Percentiles rank a stretch among this genome's conserved stretches.
These are phyloP conservation scores for Eudemis profundana DNA, from an alignment of 2,888 invertebrate species.

Conservation along the genomic window DNA sequence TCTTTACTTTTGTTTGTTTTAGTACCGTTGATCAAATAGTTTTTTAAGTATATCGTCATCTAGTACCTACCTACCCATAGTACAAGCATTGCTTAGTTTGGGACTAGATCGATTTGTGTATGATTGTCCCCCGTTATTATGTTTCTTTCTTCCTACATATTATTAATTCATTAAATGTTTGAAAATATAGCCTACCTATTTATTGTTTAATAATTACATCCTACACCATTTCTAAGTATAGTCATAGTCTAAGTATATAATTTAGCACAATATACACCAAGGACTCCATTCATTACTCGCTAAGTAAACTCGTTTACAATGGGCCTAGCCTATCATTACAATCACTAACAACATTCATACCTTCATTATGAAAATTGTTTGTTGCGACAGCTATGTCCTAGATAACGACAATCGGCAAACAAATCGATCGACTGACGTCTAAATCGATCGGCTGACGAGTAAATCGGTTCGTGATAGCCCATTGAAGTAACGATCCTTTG, in stretches of 20 bases:
- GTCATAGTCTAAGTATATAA: slow-evolving; percentile 9
- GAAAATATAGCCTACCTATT: not conserved
- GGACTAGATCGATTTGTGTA: too few relatives aligned
- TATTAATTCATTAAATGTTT: too few relatives aligned
- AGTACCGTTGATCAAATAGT: too few relatives aligned
- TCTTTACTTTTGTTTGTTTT: too few relatives aligned
- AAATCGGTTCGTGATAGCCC: slow-evolving; percentile 30
- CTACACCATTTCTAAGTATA: not conserved
- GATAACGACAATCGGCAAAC: slow-evolving; percentile 34
- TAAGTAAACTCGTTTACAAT: slow-evolving; percentile 28
- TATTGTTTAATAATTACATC: not conserved
- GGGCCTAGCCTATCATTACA: slow-evolving; percentile 31
- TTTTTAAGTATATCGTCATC: too few relatives aligned
- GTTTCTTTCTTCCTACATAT: too few relatives aligned
- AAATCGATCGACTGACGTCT: slow-evolving; percentile 36
- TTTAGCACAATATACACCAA: slow-evolving; percentile 18
- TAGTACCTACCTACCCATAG: too few relatives aligned
- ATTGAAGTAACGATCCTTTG: slow-evolving; percentile 15
- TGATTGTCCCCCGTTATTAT: too few relatives aligned
- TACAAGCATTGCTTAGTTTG: too few relatives aligned
- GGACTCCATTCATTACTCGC: slow-evolving; percentile 2
- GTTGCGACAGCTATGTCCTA: slow-evolving; percentile 37
- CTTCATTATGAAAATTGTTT: slow-evolving; percentile 39
- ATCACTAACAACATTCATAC: slow-evolving; percentile 22
- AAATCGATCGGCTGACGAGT: slow-evolving; percentile 35